These are phyloP conservation scores for Lacerta viridis DNA, from an alignment of 2,797 vertebrate genomes.

Conservation along the genomic window DNA sequence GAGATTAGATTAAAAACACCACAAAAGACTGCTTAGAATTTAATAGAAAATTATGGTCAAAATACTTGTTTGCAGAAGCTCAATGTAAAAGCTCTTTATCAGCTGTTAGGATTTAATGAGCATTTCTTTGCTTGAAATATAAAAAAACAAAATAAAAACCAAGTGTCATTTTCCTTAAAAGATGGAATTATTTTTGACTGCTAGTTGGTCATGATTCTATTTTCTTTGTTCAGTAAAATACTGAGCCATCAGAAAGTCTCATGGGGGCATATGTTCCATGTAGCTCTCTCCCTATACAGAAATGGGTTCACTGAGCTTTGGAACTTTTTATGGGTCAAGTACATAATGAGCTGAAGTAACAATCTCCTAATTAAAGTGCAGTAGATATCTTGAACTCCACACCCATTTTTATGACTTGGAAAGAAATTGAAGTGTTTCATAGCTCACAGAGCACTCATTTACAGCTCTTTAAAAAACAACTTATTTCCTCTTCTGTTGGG, in stretches of 20 bases:
- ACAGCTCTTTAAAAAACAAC: conserved; percentile 61
- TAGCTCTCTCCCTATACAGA: conserved; percentile 76
- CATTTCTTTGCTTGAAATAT: conserved; percentile 8
- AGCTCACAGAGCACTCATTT: conserved; percentile 71
- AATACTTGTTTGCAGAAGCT: not conserved
- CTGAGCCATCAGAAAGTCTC: conserved; percentile 28
- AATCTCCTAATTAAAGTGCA: conserved; percentile 68
- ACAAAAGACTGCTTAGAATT: not conserved
- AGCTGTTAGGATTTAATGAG: not conserved
- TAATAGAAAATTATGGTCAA: not conserved
- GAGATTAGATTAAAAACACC: not conserved
- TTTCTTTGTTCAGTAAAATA: not conserved
- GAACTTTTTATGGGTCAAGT: conserved; percentile 40
- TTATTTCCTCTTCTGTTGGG: conserved; percentile 67
- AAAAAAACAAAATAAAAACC: not conserved
- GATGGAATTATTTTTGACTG: not conserved
- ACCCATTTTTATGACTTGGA: conserved; percentile 67
- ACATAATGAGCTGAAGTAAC: conserved; percentile 67
- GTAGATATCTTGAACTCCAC: conserved; percentile 67
- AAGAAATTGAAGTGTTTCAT: conserved; percentile 74
- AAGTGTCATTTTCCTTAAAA: not conserved
- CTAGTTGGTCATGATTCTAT: not conserved
- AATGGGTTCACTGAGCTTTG: conserved; percentile 76
- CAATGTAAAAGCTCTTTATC: not conserved
- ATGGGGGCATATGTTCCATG: conserved; percentile 57